A percentile compares a stretch with the other conserved stretches of the same genome.
These are phyloP conservation scores for Petromus typicus DNA, from an alignment of 2,113 vertebrate species.

Conservation along the genomic window DNA sequence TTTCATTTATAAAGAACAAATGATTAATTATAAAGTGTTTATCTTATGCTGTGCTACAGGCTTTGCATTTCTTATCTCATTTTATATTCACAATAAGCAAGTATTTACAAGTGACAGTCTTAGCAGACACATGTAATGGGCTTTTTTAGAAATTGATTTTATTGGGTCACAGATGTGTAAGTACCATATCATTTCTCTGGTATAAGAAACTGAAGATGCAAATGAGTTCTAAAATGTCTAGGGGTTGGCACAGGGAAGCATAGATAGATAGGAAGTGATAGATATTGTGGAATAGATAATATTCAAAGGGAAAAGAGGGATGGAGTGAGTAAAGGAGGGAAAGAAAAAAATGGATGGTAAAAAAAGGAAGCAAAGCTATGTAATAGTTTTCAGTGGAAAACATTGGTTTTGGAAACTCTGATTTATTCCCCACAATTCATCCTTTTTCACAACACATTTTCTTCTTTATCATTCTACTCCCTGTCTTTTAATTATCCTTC, in stretches of 20 bases:
- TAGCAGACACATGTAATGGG: too few relatives aligned
- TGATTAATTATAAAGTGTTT: neutral
- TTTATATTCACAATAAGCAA: slow-evolving; percentile 25
- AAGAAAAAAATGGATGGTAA: too few relatives aligned
- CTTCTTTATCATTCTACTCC: neutral
- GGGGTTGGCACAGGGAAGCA: too few relatives aligned
- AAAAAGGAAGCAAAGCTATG: neutral
- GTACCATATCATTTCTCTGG: too few relatives aligned
- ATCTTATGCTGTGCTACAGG: neutral
- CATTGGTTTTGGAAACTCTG: neutral
- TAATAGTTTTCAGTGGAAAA: slow-evolving; percentile 38
- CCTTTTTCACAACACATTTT: neutral
- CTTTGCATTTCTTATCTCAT: slow-evolving; percentile 20
- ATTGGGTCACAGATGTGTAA: too few relatives aligned
- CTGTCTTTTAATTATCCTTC: neutral
- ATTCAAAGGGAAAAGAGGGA: too few relatives aligned
- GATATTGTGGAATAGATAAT: too few relatives aligned
- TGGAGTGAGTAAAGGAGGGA: too few relatives aligned
- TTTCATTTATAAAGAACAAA: slow-evolving; percentile 34
- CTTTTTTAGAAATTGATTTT: too few relatives aligned
- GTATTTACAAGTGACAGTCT: neutral
- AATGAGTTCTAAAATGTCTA: too few relatives aligned
- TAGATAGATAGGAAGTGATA: too few relatives aligned
- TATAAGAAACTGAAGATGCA: too few relatives aligned
- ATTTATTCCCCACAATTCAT: neutral